These are phyloP conservation scores for Melipona quadrifasciata DNA, from an alignment of 1,140 invertebrate genomes.

Conservation along the genomic window DNA sequence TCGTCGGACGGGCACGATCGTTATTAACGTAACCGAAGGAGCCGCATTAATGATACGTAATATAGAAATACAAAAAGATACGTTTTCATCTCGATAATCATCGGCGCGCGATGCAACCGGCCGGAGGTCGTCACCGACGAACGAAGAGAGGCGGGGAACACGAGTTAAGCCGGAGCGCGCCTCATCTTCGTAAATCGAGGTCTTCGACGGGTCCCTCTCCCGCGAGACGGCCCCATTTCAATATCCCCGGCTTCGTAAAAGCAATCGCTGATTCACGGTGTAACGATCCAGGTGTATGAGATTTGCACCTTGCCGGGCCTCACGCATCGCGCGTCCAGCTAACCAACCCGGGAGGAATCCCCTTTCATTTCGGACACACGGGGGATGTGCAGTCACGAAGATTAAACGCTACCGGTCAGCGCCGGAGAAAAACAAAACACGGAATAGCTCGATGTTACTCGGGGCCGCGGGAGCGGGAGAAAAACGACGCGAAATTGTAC, in stretches of 20 bases:
- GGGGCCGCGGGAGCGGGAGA: no score
- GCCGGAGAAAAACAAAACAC: constrained; percentile 35
- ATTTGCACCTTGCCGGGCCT: constrained; percentile 67
- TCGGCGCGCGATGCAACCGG: constrained; percentile 42
- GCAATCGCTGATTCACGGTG: constrained; percentile 68
- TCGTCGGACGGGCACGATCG: constrained; percentile 5
- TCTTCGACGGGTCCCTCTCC: constrained; percentile 59
- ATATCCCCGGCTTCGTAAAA: constrained; percentile 65
- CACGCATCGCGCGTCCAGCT: constrained; percentile 66
- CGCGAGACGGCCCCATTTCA: constrained; percentile 56
- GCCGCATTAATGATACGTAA: constrained; percentile 56
- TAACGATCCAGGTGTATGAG: constrained; percentile 68
- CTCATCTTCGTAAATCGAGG: constrained; percentile 69
- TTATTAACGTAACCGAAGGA: constrained; percentile 52
- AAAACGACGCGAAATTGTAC: constrained; percentile 13
- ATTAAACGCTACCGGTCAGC: constrained; percentile 58
- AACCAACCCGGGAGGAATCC: constrained; percentile 36
- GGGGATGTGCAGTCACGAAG: constrained; percentile 46
- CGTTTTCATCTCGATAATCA: constrained; percentile 66
- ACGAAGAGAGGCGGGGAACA: constrained; percentile 44
- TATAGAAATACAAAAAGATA: constrained; percentile 54
- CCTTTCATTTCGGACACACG: constrained; percentile 42
- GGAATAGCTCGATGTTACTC: neutral
- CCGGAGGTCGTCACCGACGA: constrained; percentile 48
- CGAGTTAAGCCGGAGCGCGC: constrained; percentile 61